Conservation (phyloP, 1,140 invertebrate genomes). For the Melipona quadrifasciata region DNA sequence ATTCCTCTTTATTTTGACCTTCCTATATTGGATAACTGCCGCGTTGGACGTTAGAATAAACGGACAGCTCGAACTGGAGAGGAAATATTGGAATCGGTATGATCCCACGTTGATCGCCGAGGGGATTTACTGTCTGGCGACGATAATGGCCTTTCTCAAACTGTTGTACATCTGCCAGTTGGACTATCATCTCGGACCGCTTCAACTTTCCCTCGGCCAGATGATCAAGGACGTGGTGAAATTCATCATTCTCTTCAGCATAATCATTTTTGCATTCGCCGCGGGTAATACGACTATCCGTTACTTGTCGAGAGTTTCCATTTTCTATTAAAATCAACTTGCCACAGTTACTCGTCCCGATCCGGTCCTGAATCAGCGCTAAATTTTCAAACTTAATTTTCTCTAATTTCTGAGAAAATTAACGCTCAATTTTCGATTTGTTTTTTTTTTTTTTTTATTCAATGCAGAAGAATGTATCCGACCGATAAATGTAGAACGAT, state of each 20-base stretch:
- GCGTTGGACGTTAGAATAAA: constrained; percentile 77
- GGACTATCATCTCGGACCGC: constrained; percentile 83
- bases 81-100: constrained; percentile 87
- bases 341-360: too few relatives aligned
- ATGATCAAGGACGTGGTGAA: constrained; percentile 84
- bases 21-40: constrained; percentile 82
- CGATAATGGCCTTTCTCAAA: constrained; percentile 86
- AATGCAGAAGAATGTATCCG: too few relatives aligned
- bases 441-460: too few relatives aligned
- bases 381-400: too few relatives aligned
- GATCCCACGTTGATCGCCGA: constrained; percentile 88
- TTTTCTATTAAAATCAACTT: not conserved
- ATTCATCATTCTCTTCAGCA: constrained; percentile 82
- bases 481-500: too few relatives aligned
- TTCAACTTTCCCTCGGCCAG: constrained; percentile 84
- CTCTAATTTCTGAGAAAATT: too few relatives aligned
- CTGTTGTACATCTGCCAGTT: constrained; percentile 83
- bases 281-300: constrained; percentile 67
- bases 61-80: constrained; percentile 80
- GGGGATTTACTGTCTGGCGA: constrained; percentile 87
- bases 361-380: too few relatives aligned
- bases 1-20: constrained; percentile 79
- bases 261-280: constrained; percentile 83
- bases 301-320: not conserved
- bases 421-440: too few relatives aligned